Conservation (phyloP, 2,888 invertebrate species). For the Acleris sparsana region DNA sequence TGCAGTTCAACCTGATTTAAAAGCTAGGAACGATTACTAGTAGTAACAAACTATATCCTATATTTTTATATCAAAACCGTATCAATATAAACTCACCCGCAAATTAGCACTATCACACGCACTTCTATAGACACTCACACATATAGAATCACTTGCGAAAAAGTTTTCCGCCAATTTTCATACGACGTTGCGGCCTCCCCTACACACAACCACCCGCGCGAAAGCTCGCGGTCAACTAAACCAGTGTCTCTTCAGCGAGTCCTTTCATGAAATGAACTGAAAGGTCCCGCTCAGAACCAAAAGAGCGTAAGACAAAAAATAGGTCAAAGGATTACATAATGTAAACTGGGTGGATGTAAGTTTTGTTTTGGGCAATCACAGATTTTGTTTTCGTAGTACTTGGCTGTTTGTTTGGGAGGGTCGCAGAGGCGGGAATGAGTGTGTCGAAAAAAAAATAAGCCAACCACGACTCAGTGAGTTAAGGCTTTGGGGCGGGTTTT, state of each 20-base stretch:
- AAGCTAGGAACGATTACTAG: too few relatives aligned
- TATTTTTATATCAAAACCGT: too few relatives aligned
- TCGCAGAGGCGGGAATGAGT: constrained; percentile 83
- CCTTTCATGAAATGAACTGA: constrained; percentile 82
- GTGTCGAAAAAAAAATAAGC: constrained; percentile 82
- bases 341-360: constrained; percentile 10
- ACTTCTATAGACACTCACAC: constrained; percentile 35
- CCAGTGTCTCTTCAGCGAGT: constrained; percentile 63
- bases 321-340: constrained; percentile 37
- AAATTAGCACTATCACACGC: constrained; percentile 42
- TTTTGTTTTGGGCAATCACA: constrained; percentile 35
- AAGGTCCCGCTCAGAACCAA: constrained; percentile 50
- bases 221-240: constrained; percentile 80
- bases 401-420: constrained; percentile 83
- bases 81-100: constrained; percentile 12
- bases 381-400: constrained; percentile 78
- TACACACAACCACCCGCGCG: constrained; percentile 62
- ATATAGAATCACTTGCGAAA: constrained; percentile 43
- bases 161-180: constrained; percentile 66
- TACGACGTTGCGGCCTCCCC: constrained; percentile 43
- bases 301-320: constrained; percentile 51
- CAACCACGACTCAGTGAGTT: constrained; percentile 82
- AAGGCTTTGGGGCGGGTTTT: constrained; percentile 79
- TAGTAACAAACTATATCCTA: background rate
- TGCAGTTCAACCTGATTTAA: too few relatives aligned